Base-by-base conservation (phyloP, 2,888 invertebrate species). In the Spisula solida region DNA sequence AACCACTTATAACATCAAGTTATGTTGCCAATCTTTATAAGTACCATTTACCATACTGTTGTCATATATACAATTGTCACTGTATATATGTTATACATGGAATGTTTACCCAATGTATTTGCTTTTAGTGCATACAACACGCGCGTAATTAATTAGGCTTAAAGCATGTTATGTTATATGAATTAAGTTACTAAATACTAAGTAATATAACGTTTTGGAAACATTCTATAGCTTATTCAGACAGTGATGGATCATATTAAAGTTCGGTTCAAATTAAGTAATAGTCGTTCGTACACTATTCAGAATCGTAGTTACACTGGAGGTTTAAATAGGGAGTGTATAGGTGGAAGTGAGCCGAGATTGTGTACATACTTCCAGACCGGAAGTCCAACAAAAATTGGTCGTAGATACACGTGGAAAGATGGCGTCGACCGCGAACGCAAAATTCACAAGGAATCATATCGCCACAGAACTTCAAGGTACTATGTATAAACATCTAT, bases 181-280 rank as follows among this genome's bases (percentile, higher is more conserved):
- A 12, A 8, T 51, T 51, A 51, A 16, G 51, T 51, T 14, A 16
- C n/a, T n/a, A 12, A 51, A 8, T 14, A 16, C 51, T 51, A 51
- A 14, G 12, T 14, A 12, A 8, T 12, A 12, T 1, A 51, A 1
- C 12, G 12, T 51, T 51, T 51, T 51, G 51, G 51, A 12, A 16
- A 51, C 14, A 16, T 51, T 51, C 6, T 51, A 51, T 10, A 16
- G 1, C 16, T 51, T 51, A 16, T 51, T 51, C 12, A 1, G 4
- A 51, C 12, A 16, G 51, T 4, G 80, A 87, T 87, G 87, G 87
- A 87, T 84, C 80, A 70, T 34, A 55, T 87, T n/a, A 87, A 81
- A 84, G 34, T 80, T n/a, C 60, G 60, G 8, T 55, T 87, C 8
- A 79, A 70, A 16, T 34, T 87, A 10, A 78, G 82, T n/a, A 41